phyloP scores from a whole-genome alignment of 1,140 invertebrate genomes.

The Eupristina koningsbergeri region DNA sequence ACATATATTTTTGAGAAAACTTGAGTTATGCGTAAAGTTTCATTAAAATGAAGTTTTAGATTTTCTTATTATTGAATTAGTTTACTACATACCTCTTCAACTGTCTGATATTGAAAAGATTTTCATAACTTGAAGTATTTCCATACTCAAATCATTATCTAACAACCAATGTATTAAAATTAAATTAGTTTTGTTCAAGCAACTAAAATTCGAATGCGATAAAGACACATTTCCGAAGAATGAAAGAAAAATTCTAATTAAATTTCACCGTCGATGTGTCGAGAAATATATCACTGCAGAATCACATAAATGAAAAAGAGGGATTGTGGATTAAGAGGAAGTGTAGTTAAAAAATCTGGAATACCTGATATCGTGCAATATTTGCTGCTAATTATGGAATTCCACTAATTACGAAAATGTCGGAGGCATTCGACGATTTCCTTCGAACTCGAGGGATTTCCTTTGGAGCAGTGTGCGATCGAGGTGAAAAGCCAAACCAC shows the following conservation, averaged over 20 bases:
- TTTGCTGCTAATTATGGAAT: slow-evolving; percentile 46
- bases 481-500: slow-evolving; percentile 28
- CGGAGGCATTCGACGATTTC: slow-evolving; percentile 37
- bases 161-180: neutral
- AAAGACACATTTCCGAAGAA: no score
- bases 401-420: slow-evolving; percentile 49
- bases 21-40: neutral
- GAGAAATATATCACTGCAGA: neutral
- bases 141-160: neutral
- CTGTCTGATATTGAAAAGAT: neutral
- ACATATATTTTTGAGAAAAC: neutral
- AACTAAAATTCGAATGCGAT: no score
- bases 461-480: neutral
- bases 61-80: neutral
- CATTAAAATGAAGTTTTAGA: neutral
- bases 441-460: slow-evolving; percentile 26
- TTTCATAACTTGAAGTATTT: neutral
- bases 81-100: neutral
- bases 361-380: slow-evolving; percentile 7
- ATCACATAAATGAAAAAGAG: slow-evolving; percentile 20
- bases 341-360: neutral
- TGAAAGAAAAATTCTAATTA: slow-evolving; percentile 20
- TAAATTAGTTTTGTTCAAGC: no score
- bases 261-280: neutral
- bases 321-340: neutral